phyloP scores from a whole-genome alignment of 2,113 vertebrate genomes.

The Sinocyclocheilus anophthalmus region DNA sequence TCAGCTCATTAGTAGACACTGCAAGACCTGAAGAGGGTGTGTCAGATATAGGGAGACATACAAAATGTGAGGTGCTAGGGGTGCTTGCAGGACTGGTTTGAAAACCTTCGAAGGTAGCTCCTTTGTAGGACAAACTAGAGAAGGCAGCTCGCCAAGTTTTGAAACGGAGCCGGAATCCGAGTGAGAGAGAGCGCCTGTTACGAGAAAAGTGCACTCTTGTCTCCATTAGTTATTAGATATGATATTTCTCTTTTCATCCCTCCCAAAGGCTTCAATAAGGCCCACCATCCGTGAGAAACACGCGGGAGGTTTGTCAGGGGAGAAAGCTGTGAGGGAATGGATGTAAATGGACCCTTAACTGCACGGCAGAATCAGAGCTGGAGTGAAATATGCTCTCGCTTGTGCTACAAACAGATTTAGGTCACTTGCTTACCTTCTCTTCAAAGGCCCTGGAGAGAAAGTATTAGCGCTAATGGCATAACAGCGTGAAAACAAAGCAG shows the following conservation, averaged over 20 bases:
- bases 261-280: slow-evolving; percentile 1
- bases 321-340: neutral
- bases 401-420: slow-evolving; percentile 34
- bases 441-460: slow-evolving; percentile 38
- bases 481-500: slow-evolving; percentile 20
- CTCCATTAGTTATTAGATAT: slow-evolving; percentile 5
- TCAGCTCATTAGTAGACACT: too few species aligned
- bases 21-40: too few species aligned
- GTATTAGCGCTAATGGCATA: slow-evolving; percentile 30
- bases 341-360: slow-evolving; percentile 35
- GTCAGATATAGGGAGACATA: too few species aligned
- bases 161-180: neutral
- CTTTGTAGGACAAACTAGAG: neutral
- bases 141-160: neutral
- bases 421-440: slow-evolving; percentile 37
- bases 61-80: too few species aligned
- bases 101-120: neutral
- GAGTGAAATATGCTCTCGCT: slow-evolving; percentile 3
- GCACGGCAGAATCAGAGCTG: neutral
- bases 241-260: slow-evolving; percentile 25
- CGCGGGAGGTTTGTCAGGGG: neutral
- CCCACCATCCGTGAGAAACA: slow-evolving; percentile 19
- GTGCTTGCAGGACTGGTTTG: too few species aligned
- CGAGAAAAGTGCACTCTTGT: neutral
- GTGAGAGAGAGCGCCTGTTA: neutral